Conservation (phyloP, 2,797 vertebrate species). For the Macropus fuliginosus region DNA sequence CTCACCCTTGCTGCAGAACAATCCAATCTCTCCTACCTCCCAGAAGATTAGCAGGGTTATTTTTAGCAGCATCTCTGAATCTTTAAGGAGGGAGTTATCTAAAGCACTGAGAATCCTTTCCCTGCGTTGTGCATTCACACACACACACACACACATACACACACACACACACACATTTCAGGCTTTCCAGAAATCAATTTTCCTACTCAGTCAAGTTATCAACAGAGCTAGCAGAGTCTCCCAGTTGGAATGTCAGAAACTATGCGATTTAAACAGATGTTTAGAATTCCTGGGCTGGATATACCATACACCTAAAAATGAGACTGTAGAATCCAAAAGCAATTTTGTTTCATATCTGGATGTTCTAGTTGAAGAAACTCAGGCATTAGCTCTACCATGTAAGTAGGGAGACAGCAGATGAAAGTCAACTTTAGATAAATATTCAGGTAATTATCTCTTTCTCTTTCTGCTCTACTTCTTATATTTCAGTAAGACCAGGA, state of each 20-base stretch:
- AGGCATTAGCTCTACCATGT: constrained; percentile 12
- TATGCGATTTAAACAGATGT: constrained; percentile 42
- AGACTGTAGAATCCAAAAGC: constrained; percentile 40
- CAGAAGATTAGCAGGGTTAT: constrained; percentile 1
- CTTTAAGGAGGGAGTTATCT: constrained; percentile 12
- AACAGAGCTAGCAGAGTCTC: constrained; percentile 11
- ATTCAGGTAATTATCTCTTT: constrained; percentile 62
- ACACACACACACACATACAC: neutral
- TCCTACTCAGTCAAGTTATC: neutral
- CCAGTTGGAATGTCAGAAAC: constrained; percentile 40
- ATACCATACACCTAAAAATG: constrained; percentile 52
- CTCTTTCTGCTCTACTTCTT: constrained; percentile 45
- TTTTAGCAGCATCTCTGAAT: constrained; percentile 28
- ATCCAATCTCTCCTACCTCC: neutral
- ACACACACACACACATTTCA: neutral
- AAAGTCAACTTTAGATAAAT: constrained; percentile 56
- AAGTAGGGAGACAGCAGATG: constrained; percentile 39
- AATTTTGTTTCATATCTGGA: constrained; percentile 60
- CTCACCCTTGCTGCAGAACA: neutral
- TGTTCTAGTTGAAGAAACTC: constrained; percentile 47
- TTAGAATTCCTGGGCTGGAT: constrained; percentile 60
- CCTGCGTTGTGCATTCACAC: neutral
- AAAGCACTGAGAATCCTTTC: neutral
- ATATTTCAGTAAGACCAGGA: constrained; percentile 54
- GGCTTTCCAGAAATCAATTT: constrained; percentile 3